Evolutionary conservation across 2,888 invertebrate species (phyloP), one percentile per base, ranked within the genome.

Genomic region (Nemapogon koenigi): DNA sequence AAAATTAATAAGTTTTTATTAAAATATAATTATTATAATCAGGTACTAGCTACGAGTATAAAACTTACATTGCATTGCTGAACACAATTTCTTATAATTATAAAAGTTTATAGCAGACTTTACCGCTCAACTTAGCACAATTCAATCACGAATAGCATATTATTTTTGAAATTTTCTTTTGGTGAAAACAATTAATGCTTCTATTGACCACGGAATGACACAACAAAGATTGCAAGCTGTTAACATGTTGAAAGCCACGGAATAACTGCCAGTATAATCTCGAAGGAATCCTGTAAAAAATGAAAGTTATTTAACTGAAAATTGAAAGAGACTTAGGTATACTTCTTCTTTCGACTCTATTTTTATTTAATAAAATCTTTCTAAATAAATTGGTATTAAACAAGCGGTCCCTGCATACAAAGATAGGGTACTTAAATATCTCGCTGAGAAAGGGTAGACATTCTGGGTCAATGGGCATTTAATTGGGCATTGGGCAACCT

Each of bases 121-220:
- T 22, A 7, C 6, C 22, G 10, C 22, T 7, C 22, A 22, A 6
- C 6, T 22, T 10, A 22, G 6, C 6, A 22, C 22, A 4, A 31
- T 13, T 17, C 17, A 3, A 15, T n/a, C 31, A 7, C n/a, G 22
- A 7, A 22, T 14, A 11, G 4, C 33, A 58, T 46, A 41, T 48
- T 47, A 43, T 51, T 51, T 46, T 41, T n/a, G 47, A 42, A 35
- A 50, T 49, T 33, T 50, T 22, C 50, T 44, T 37, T 56, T 66
- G 3, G 53, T 44, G 17, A 55, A 55, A 36, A 50, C 55, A 38
- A 60, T 40, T 2, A 80, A 41, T 13, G 72, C 71, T 60, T 87
- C 86, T 11, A 82, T 55, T 1, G 66, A 59, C 87, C 87, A 87
- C 0, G 85, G 83, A 3, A 86, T 51, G 16, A 82, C 81, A 49